Conservation (phyloP, 1,140 invertebrate species). For the Drosophila pruinosa region DNA sequence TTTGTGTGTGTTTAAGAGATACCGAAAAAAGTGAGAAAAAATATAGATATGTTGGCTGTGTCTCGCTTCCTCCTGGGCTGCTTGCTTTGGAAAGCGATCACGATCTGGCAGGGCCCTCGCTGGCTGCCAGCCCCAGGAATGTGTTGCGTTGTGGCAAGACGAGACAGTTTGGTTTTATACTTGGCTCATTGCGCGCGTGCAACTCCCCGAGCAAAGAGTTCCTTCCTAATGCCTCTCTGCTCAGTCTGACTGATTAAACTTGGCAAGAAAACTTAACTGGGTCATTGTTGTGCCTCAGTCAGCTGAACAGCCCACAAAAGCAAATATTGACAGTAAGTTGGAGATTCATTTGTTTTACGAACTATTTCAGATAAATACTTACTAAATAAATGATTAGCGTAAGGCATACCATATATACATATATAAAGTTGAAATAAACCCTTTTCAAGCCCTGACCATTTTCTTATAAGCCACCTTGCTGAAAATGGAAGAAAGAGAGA, state of each 20-base stretch:
- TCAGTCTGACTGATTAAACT: background rate
- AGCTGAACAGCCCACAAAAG: background rate
- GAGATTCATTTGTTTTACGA: no score
- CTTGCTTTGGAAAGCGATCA: constrained; percentile 28
- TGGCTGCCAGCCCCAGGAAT: constrained; percentile 54
- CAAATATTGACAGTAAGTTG: constrained; percentile 1
- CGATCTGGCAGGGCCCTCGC: constrained; percentile 36
- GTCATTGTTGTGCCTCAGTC: background rate
- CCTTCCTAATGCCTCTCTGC: background rate
- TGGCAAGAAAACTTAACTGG: background rate
- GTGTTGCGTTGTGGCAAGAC: constrained; percentile 46
- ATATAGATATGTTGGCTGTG: background rate
- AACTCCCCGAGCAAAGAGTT: constrained; percentile 43
- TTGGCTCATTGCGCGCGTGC: constrained; percentile 76
- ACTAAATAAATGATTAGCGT: no score
- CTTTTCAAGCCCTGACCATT: background rate
- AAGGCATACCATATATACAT: no score
- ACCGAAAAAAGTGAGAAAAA: constrained; percentile 7
- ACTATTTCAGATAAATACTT: no score
- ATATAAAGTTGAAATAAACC: background rate
- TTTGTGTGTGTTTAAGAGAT: background rate
- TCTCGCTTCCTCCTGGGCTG: constrained; percentile 56
- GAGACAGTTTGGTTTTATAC: constrained; percentile 78
- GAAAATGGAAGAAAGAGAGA: background rate
- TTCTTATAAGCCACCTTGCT: constrained; percentile 48